Percentiles rank a stretch among this genome's conserved stretches.
phyloP scores from a whole-genome alignment of 2,888 invertebrate genomes.

The Lepidocyrtoides sp. region DNA sequence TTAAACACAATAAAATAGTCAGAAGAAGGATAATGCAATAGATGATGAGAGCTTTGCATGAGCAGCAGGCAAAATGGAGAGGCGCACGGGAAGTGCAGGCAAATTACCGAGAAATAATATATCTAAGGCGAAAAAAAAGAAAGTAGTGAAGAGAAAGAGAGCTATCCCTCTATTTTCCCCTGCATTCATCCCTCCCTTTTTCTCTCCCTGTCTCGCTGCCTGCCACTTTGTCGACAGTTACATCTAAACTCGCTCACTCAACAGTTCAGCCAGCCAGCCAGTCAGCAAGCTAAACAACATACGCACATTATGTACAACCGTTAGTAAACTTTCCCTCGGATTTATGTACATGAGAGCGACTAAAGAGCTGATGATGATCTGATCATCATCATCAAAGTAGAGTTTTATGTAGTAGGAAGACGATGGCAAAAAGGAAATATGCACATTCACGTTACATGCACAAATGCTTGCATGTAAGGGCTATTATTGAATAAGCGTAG shows the following conservation, averaged over 20 bases:
- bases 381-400: constrained; percentile 70
- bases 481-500: not conserved
- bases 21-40: constrained; percentile 70
- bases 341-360: constrained; percentile 41
- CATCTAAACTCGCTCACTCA: constrained; percentile 47
- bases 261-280: constrained; percentile 22
- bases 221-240: constrained; percentile 50
- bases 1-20: constrained; percentile 72
- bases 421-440: constrained; percentile 29
- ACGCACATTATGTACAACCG: constrained; percentile 35
- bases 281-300: not conserved
- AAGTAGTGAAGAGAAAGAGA: constrained; percentile 25
- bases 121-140: constrained; percentile 42
- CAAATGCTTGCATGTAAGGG: not conserved
- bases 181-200: not conserved
- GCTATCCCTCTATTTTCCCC: constrained; percentile 12
- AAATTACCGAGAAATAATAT: constrained; percentile 29
- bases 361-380: constrained; percentile 74
- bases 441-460: not conserved
- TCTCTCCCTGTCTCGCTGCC: constrained; percentile 28
- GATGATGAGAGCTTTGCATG: constrained; percentile 27
- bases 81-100: constrained; percentile 3
- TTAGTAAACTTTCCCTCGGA: constrained; percentile 23
- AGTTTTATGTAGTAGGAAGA: constrained; percentile 38
- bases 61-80: not conserved